phyloP scores from a whole-genome alignment of 2,888 invertebrate species.

The Drosophila peninsularis region DNA sequence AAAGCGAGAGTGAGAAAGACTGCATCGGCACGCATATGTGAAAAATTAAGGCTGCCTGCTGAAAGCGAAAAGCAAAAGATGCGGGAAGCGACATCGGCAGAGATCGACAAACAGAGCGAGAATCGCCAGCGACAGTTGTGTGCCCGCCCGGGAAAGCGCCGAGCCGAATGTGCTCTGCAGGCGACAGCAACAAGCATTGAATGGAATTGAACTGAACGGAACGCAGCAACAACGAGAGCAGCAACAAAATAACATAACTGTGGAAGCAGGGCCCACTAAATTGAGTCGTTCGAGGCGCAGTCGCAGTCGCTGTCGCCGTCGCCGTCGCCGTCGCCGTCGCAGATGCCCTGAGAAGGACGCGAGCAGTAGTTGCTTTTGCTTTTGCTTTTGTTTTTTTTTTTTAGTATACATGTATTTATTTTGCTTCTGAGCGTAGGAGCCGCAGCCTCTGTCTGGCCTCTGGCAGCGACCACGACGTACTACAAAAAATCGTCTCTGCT shows the following conservation, averaged over 20 bases:
- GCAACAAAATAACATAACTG: constrained; percentile 28
- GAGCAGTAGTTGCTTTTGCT: constrained; percentile 19
- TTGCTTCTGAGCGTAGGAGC: constrained; percentile 28
- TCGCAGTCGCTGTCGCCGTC: constrained; percentile 33
- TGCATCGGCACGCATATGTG: constrained; percentile 70
- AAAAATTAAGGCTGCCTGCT: constrained; percentile 70
- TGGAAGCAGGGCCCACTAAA: constrained; percentile 67
- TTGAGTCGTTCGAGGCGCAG: constrained; percentile 68
- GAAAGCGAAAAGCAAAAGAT: constrained; percentile 67
- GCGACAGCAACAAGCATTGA: constrained; percentile 40
- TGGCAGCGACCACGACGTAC: constrained; percentile 24
- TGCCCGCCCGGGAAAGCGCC: constrained; percentile 45
- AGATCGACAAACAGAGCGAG: constrained; percentile 46
- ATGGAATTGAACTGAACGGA: constrained; percentile 43
- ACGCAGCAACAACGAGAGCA: not conserved
- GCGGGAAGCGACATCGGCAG: constrained; percentile 64
- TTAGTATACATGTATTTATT: constrained; percentile 12
- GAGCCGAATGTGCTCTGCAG: constrained; percentile 12
- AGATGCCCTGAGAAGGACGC: constrained; percentile 65
- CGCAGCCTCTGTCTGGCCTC: constrained; percentile 49
- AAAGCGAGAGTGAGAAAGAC: constrained; percentile 28
- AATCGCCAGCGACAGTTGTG: constrained; percentile 7
- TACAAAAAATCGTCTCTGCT: constrained; percentile 60
- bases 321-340: constrained; percentile 18
- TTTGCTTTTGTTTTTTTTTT: constrained; percentile 11